phyloP scores from a whole-genome alignment of 2,113 vertebrate genomes.

The Castor canadensis region DNA sequence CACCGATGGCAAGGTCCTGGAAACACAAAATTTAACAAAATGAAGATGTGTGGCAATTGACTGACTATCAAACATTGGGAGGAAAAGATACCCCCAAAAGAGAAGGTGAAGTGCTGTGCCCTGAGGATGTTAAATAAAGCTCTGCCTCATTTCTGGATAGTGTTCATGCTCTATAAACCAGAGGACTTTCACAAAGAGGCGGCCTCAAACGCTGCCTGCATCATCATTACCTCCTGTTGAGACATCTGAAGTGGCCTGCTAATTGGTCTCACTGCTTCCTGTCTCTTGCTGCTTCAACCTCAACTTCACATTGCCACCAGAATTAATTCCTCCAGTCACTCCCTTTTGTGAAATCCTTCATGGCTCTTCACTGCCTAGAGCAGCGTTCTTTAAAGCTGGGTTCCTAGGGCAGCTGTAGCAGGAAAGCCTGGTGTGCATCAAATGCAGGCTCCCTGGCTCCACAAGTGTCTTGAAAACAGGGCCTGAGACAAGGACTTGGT shows the following conservation, averaged over 20 bases:
- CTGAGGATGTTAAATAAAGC: neutral
- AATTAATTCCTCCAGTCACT: neutral
- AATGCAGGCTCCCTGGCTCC: neutral
- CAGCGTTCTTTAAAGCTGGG: neutral
- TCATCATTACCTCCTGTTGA: neutral
- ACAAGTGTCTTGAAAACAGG: accelerated
- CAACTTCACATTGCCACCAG: neutral
- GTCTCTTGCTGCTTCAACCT: constrained; percentile 22
- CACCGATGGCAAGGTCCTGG: constrained; percentile 92
- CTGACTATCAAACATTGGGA: neutral
- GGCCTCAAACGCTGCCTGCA: neutral
- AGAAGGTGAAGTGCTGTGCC: neutral
- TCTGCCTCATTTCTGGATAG: neutral
- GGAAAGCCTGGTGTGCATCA: neutral
- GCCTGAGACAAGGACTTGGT: neutral
- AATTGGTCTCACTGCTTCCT: constrained; percentile 45
- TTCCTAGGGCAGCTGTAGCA: neutral
- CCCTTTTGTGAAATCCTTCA: neutral
- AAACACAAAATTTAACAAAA: constrained; percentile 64
- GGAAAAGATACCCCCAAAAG: neutral
- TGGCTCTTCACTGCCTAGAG: neutral
- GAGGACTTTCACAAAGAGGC: neutral
- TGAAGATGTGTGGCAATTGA: neutral
- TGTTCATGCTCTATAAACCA: neutral
- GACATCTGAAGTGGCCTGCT: neutral